phyloP scores from a whole-genome alignment of 1,140 invertebrate species.

The Mamestra configurata region DNA sequence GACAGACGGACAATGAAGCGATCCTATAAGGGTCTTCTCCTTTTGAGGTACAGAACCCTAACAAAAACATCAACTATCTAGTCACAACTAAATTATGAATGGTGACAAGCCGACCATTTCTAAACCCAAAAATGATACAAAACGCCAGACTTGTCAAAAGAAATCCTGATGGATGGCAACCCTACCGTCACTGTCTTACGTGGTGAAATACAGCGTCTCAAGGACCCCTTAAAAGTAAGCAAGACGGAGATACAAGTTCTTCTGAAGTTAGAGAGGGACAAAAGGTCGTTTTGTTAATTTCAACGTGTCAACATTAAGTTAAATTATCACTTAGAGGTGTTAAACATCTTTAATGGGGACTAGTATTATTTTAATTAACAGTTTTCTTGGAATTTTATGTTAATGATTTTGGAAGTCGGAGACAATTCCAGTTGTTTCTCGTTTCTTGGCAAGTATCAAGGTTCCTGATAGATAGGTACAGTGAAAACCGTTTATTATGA shows the following conservation, averaged over 20 bases:
- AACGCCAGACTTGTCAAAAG: background rate
- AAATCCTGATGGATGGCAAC: conserved; percentile 30
- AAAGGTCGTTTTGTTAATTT: conserved; percentile 28
- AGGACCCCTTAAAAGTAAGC: conserved; percentile 9
- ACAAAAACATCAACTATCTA: too few relatives aligned
- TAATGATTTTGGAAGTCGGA: background rate
- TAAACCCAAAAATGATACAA: background rate
- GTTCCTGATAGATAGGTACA: too few relatives aligned
- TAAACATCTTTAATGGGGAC: conserved; percentile 8
- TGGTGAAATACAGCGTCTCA: conserved; percentile 31
- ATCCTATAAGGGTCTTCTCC: too few relatives aligned
- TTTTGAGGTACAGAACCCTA: too few relatives aligned
- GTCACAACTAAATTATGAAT: background rate
- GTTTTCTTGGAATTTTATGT: background rate
- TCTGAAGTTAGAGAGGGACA: background rate
- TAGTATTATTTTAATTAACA: conserved; percentile 26
- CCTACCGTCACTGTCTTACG: conserved; percentile 22
- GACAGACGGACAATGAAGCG: too few relatives aligned
- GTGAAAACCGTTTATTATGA: too few relatives aligned
- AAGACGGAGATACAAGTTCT: conserved; percentile 19
- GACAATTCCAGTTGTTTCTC: too few relatives aligned
- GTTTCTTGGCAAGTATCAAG: too few relatives aligned
- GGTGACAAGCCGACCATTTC: background rate
- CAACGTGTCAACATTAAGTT: conserved; percentile 22
- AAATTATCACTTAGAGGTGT: conserved; percentile 38